Evolutionary conservation across 2,797 vertebrate species (phyloP), one percentile per base, ranked within the genome.

Genomic region (Malacoctenus gilli): DNA sequence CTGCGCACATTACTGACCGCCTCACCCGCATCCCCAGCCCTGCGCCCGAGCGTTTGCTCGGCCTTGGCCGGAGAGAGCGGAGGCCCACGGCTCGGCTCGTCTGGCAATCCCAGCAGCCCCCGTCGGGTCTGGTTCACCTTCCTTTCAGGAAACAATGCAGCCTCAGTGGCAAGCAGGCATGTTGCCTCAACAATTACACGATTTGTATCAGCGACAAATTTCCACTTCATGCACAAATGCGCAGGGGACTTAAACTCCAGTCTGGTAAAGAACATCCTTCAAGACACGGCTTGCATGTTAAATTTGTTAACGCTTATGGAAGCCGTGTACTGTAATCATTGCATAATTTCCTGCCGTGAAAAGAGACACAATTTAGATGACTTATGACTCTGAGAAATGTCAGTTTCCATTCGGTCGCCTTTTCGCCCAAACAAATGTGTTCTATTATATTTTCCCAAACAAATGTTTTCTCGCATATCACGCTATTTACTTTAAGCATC

Each of bases 91-190:
- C n/a, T n/a, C n/a, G n/a, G n/a, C n/a, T n/a, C n/a, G n/a, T 72
- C 34, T 32, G 25, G 14, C 37, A 35, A 75, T 80, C 60, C 60
- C 25, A 57, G 30, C 28, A 42, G 30, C 23, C 15, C 19, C 18
- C 54, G 49, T 53, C 39, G 32, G 40, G 15, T n/a, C 44, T 44
- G 34, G 46, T 72, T 75, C 49, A 58, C 74, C 56, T 44, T 66
- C 59, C 5, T 39, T 8, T 51, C n/a, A n/a, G 18, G 35, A 57
- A 38, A 65, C 43, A 59, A 54, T 39, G 14, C 30, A 9, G 43
- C 32, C 5, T 15, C 11, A 2, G 15, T 48, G 13, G 19, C 14
- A 68, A 62, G 39, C 18, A 12, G 30, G 34, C n/a, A 30, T 23
- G 21, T 22, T n/a, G 28, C 35, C 21, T 68, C 41, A 1, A 23